Conservation (phyloP, 1,140 invertebrate species). For the Heterodera schachtii region DNA sequence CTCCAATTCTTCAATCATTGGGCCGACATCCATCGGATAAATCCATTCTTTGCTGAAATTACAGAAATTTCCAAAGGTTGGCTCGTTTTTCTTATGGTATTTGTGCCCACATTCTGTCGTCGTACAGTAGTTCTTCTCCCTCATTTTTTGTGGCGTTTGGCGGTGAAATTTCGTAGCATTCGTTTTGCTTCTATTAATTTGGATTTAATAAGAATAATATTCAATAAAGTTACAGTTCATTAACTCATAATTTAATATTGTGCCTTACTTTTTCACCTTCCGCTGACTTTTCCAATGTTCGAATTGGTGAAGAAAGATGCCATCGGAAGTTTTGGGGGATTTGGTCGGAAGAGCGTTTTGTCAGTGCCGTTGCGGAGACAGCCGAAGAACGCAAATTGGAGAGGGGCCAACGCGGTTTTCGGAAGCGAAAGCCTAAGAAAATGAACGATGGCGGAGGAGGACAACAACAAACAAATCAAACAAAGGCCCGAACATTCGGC, state of each 20-base stretch:
- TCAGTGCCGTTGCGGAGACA: neutral
- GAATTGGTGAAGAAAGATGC: neutral
- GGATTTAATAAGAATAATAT: too few relatives aligned
- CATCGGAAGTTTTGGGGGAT: neutral
- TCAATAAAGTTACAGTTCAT: neutral
- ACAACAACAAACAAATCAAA: neutral
- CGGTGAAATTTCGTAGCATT: neutral
- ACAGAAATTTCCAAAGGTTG: neutral
- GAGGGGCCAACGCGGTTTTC: slow-evolving; percentile 8
- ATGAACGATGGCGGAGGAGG: neutral
- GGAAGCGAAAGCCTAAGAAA: slow-evolving; percentile 16
- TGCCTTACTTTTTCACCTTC: neutral
- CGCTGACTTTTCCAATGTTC: neutral
- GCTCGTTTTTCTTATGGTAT: neutral
- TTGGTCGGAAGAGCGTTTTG: neutral
- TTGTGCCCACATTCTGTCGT: slow-evolving; percentile 21
- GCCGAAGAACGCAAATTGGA: slow-evolving; percentile 12
- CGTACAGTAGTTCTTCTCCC: slow-evolving; percentile 5
- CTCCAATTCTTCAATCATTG: slow-evolving; percentile 21
- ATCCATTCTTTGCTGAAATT: slow-evolving; percentile 36
- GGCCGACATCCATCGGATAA: slow-evolving; percentile 33
- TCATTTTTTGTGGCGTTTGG: neutral
- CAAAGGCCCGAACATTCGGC: too few relatives aligned
- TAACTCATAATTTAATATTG: too few relatives aligned
- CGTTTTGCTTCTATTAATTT: neutral